Conservation (phyloP, 2,113 vertebrate species). For the Osmerus mordax region DNA sequence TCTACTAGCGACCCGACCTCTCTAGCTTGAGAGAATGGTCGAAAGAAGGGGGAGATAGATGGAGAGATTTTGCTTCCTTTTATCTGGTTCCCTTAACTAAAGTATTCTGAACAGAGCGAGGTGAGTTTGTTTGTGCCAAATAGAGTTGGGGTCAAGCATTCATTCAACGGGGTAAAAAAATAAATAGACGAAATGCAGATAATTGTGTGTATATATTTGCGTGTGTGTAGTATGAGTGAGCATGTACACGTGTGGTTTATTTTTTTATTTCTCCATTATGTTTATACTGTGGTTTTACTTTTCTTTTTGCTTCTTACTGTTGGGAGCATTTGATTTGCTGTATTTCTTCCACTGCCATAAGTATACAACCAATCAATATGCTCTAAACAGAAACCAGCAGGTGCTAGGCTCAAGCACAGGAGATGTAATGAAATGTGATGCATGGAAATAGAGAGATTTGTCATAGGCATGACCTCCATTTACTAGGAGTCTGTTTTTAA, state of each 20-base stretch:
- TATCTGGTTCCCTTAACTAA: not conserved
- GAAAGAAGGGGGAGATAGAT: not conserved
- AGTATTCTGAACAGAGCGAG: not conserved
- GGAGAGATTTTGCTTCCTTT: not conserved
- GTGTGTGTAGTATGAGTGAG: not conserved
- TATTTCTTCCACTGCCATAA: not conserved
- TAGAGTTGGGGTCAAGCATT: not conserved
- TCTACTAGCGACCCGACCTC: constrained; percentile 10
- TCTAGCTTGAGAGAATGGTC: not conserved
- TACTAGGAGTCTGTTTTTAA: not conserved
- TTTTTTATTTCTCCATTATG: too few relatives aligned
- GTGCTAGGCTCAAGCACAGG: not conserved
- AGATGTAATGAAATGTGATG: constrained; percentile 11
- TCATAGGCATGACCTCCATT: constrained; percentile 9
- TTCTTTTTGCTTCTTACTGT: not conserved
- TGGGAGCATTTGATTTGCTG: not conserved
- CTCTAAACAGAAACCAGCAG: not conserved
- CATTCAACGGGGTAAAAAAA: too few relatives aligned
- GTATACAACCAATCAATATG: not conserved
- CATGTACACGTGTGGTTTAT: not conserved
- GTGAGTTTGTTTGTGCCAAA: not conserved
- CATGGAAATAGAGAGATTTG: not conserved
- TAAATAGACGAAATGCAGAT: not conserved
- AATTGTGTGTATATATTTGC: not conserved
- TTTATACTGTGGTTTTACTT: not conserved